phyloP scores from a whole-genome alignment of 2,113 vertebrate species.

The zebrafish (Danio rerio) region DNA sequence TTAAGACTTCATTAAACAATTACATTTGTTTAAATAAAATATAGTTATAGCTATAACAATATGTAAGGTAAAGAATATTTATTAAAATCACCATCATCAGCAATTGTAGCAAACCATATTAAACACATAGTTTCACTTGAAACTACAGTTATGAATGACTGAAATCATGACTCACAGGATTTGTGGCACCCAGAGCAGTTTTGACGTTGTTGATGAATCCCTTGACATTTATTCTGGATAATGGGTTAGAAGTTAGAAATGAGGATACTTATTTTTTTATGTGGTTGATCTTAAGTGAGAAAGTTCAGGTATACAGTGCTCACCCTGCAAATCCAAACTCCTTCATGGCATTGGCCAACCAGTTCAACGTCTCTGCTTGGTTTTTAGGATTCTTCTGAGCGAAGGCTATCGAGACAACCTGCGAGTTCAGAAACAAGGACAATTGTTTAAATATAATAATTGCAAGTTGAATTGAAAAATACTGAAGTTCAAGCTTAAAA shows the following conservation, averaged over 20 bases:
- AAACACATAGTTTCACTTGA: neutral
- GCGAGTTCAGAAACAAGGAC: neutral
- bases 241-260: neutral
- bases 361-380: slow-evolving; percentile 95
- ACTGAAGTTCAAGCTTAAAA: no score
- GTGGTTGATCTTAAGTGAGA: no score
- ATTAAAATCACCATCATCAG: neutral
- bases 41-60: no score
- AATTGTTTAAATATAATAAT: neutral
- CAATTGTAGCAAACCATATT: neutral
- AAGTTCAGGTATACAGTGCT: slow-evolving; percentile 43
- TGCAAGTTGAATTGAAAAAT: no score
- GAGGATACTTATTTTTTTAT: no score
- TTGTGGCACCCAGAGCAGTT: slow-evolving; percentile 94
- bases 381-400: slow-evolving; percentile 99
- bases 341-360: slow-evolving; percentile 96
- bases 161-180: slow-evolving; percentile 80
- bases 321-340: slow-evolving; percentile 98
- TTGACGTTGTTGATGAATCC: slow-evolving; percentile 97
- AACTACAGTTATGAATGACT: neutral
- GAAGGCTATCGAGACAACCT: slow-evolving; percentile 93
- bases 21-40: neutral
- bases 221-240: slow-evolving; percentile 91
- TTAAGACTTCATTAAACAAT: neutral
- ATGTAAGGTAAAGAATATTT: neutral